These are phyloP conservation scores for Luperina testacea DNA, from an alignment of 2,888 invertebrate species.

Conservation along the genomic window DNA sequence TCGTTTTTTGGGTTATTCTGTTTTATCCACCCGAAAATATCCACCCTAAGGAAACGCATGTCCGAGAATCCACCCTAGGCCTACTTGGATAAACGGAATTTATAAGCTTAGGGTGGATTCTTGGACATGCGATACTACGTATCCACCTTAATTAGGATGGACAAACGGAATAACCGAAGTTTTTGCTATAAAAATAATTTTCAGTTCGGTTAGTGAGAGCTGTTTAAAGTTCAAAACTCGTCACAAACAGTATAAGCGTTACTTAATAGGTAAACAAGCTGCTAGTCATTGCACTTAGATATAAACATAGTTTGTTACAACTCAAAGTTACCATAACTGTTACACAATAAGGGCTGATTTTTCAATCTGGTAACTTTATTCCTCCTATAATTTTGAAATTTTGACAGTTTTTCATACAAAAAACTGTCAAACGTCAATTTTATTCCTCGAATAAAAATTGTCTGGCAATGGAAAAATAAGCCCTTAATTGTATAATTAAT, in stretches of 20 bases:
- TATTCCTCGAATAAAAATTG: neutral
- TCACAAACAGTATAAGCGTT: constrained; percentile 50
- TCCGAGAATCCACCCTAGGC: neutral
- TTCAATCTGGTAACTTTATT: neutral
- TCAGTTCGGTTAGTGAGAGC: constrained; percentile 32
- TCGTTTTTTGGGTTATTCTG: neutral
- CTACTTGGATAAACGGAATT: neutral
- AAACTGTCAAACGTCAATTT: too few relatives aligned
- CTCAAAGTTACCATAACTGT: constrained; percentile 60
- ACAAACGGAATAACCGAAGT: neutral
- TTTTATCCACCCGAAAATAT: neutral
- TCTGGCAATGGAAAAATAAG: neutral
- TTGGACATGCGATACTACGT: neutral
- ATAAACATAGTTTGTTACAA: constrained; percentile 66
- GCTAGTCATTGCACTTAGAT: constrained; percentile 63
- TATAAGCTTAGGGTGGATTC: neutral
- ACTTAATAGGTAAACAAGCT: constrained; percentile 50
- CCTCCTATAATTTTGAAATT: neutral
- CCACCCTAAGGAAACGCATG: neutral
- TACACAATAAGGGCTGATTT: neutral
- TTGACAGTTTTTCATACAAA: neutral
- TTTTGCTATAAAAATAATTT: constrained; percentile 3
- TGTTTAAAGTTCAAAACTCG: constrained; percentile 45
- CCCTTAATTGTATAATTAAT: constrained; percentile 37
- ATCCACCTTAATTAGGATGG: neutral